Percentiles rank a stretch among this genome's conserved stretches.
These are phyloP conservation scores for Pararge aegeria DNA, from an alignment of 1,140 invertebrate genomes.

Conservation along the genomic window DNA sequence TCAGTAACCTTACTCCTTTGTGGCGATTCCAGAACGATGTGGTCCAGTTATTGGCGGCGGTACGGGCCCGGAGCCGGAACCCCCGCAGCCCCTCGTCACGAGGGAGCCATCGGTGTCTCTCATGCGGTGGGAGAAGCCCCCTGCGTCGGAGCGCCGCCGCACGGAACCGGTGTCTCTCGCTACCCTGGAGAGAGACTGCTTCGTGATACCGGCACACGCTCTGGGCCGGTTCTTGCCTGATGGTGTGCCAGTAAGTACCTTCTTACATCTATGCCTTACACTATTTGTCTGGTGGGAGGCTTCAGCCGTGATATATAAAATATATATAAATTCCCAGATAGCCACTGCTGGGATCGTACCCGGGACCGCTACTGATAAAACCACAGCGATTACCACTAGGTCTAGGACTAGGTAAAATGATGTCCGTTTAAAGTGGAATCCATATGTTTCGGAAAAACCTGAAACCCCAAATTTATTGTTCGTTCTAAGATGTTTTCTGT, in stretches of 20 bases:
- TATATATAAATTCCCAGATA: too few species aligned
- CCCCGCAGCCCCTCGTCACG: constrained; percentile 68
- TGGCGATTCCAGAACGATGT: constrained; percentile 67
- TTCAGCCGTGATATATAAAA: too few species aligned
- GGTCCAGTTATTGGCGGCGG: constrained; percentile 70
- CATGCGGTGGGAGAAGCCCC: constrained; percentile 69
- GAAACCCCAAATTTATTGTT: too few species aligned
- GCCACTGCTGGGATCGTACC: too few species aligned
- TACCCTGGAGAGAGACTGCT: constrained; percentile 91
- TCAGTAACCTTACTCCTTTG: neutral
- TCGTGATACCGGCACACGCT: constrained; percentile 93
- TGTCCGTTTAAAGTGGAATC: too few species aligned
- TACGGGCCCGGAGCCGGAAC: constrained; percentile 62
- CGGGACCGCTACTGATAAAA: too few species aligned
- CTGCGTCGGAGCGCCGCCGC: constrained; percentile 57
- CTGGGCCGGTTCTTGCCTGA: constrained; percentile 91
- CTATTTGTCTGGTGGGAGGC: too few species aligned
- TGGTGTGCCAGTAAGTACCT: constrained; percentile 87
- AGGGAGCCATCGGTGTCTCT: constrained; percentile 68
- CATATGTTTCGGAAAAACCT: too few species aligned
- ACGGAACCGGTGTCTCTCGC: constrained; percentile 86
- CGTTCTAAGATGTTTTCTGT: too few species aligned
- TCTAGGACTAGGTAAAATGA: too few species aligned
- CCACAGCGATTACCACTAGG: too few species aligned
- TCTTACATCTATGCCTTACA: neutral